phyloP scores from a whole-genome alignment of 2,113 vertebrate species.

The Lophotis ruficrista region DNA sequence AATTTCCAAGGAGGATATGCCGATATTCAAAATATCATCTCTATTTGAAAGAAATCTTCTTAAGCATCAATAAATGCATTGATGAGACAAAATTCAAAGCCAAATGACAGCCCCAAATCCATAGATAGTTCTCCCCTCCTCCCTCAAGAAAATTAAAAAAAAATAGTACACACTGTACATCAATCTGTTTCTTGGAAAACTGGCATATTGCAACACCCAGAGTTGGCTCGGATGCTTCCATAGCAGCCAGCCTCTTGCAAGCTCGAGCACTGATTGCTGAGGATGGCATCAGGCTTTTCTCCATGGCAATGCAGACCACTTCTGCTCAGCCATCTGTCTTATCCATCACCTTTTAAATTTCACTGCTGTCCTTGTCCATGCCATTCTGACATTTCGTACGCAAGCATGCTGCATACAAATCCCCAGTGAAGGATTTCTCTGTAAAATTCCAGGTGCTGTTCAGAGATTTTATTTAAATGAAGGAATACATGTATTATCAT shows the following conservation, averaged over 20 bases:
- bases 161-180: conserved; percentile 28
- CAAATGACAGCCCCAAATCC: not conserved
- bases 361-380: conserved; percentile 41
- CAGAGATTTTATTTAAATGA: conserved; percentile 57
- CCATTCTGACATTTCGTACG: conserved; percentile 1
- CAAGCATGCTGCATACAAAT: not conserved
- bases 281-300: conserved; percentile 60
- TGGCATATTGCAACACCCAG: conserved; percentile 49
- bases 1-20: not conserved
- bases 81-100: not conserved
- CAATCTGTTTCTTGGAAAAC: conserved; percentile 62
- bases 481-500: conserved; percentile 24
- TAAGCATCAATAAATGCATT: not conserved
- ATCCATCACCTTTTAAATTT: conserved; percentile 60
- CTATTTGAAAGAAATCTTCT: not conserved
- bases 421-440: not conserved
- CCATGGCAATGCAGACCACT: conserved; percentile 62
- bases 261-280: conserved; percentile 18
- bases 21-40: not conserved
- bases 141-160: conserved; percentile 8
- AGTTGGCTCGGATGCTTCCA: conserved; percentile 26
- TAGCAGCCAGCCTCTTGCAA: conserved; percentile 45
- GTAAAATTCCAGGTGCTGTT: conserved; percentile 43
- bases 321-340: conserved; percentile 68
- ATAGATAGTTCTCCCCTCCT: not conserved